phyloP scores from a whole-genome alignment of 1,140 invertebrate species.

The Trypoxylus dichotomus region DNA sequence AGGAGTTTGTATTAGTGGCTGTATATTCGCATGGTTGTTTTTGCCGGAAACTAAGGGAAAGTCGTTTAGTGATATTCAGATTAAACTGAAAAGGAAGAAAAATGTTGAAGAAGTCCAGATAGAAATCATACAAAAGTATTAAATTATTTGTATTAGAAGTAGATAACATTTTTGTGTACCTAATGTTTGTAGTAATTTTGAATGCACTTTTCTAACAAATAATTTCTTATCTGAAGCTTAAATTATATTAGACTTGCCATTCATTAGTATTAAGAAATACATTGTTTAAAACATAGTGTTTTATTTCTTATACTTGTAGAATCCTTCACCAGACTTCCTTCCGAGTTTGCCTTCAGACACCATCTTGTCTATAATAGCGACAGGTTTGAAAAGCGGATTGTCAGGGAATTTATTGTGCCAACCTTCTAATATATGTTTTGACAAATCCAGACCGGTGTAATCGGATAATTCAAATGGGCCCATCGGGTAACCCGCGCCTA shows the following conservation, averaged over 20 bases:
- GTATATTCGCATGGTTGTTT: constrained; percentile 62
- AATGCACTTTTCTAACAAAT: too few species aligned
- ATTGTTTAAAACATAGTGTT: not conserved
- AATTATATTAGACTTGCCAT: too few species aligned
- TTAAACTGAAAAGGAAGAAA: constrained; percentile 49
- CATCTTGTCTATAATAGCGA: constrained; percentile 68
- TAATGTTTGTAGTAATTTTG: constrained; percentile 40
- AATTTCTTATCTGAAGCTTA: too few species aligned
- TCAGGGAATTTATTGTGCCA: constrained; percentile 81
- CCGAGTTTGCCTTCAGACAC: constrained; percentile 82
- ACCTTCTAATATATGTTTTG: constrained; percentile 64
- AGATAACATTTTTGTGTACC: not conserved
- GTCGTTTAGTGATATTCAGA: constrained; percentile 31
- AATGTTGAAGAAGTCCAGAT: not conserved
- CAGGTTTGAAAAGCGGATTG: constrained; percentile 72
- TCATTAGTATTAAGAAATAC: too few species aligned
- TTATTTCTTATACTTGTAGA: constrained; percentile 76
- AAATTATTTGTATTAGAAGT: not conserved
- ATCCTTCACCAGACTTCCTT: constrained; percentile 83
- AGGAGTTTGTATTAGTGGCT: constrained; percentile 56
- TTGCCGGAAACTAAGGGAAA: constrained; percentile 79
- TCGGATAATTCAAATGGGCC: constrained; percentile 81
- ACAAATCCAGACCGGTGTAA: constrained; percentile 79
- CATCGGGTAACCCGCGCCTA: constrained; percentile 84
- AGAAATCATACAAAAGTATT: not conserved